Conservation (phyloP, 2,888 invertebrate genomes). For the Pterobdella sp. region DNA sequence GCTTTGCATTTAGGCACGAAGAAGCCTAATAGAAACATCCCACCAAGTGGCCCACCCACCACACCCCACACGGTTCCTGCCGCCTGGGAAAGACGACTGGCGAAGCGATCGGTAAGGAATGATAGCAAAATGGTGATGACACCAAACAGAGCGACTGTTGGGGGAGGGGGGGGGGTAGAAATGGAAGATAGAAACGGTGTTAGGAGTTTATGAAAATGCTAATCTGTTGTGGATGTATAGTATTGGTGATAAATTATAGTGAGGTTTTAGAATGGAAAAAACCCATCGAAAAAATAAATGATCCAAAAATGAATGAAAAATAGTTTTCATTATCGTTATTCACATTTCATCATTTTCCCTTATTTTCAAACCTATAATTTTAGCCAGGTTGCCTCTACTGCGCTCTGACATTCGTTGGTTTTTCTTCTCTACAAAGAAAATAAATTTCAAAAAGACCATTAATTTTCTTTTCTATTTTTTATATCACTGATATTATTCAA, state of each 20-base stretch:
- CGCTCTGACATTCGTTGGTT: not conserved
- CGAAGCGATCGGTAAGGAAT: conserved; percentile 31
- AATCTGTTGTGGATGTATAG: too few species aligned
- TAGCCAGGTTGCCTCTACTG: not conserved
- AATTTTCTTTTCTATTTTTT: not conserved
- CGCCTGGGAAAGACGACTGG: conserved; percentile 34
- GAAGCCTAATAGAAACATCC: conserved; percentile 37
- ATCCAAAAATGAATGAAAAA: not conserved
- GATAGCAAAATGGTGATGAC: conserved; percentile 35
- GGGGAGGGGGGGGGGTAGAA: too few species aligned
- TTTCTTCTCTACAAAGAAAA: not conserved
- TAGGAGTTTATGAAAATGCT: too few species aligned
- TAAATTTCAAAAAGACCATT: not conserved
- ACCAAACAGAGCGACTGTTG: conserved; percentile 37
- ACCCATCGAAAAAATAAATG: not conserved
- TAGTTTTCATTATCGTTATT: not conserved
- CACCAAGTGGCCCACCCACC: conserved; percentile 35
- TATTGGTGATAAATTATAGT: too few species aligned
- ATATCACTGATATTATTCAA: not conserved
- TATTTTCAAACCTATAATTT: too few species aligned
- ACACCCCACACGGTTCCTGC: conserved; percentile 36
- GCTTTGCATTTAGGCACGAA: conserved; percentile 35
- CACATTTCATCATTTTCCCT: too few species aligned
- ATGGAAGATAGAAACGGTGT: too few species aligned
- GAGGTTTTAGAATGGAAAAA: not conserved